These are phyloP conservation scores for Halocaridina rubra DNA, from an alignment of 2,888 invertebrate genomes.

Conservation along the genomic window DNA sequence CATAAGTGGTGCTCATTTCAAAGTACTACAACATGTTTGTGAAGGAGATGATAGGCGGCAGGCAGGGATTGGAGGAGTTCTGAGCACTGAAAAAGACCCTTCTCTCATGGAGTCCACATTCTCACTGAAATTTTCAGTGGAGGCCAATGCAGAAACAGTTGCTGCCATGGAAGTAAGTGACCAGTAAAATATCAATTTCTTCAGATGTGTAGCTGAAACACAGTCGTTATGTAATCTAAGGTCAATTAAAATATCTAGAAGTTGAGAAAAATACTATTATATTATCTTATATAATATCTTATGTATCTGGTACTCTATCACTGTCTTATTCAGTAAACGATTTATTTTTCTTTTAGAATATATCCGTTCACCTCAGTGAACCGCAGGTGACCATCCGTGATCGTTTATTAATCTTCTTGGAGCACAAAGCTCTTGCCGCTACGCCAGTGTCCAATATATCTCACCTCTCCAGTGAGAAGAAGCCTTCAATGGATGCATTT, in stretches of 20 bases:
- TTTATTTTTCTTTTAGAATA: slow-evolving; percentile 51
- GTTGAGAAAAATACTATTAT: no score
- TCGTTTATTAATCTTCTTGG: slow-evolving; percentile 54
- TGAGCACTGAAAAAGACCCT: slow-evolving; percentile 32
- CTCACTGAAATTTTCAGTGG: slow-evolving; percentile 55
- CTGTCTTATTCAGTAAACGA: no score
- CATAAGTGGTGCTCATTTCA: slow-evolving; percentile 46
- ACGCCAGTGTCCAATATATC: slow-evolving; percentile 14
- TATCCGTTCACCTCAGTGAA: slow-evolving; percentile 47
- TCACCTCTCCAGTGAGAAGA: background rate
- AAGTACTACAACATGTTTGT: slow-evolving; percentile 51
- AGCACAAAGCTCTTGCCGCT: slow-evolving; percentile 46
- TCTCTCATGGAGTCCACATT: slow-evolving; percentile 57
- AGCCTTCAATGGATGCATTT: background rate
- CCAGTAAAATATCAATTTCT: background rate
- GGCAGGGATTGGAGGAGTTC: background rate
- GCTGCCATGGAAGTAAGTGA: slow-evolving; percentile 59
- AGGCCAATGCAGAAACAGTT: slow-evolving; percentile 57
- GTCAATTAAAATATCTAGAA: no score
- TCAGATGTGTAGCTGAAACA: no score
- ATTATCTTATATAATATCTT: no score
- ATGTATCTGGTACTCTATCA: no score
- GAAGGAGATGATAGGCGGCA: slow-evolving; percentile 17
- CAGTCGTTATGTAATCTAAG: no score
- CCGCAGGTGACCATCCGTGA: slow-evolving; percentile 53